These are phyloP conservation scores for Deroplatys truncata DNA, from an alignment of 2,888 invertebrate species.

Conservation along the genomic window DNA sequence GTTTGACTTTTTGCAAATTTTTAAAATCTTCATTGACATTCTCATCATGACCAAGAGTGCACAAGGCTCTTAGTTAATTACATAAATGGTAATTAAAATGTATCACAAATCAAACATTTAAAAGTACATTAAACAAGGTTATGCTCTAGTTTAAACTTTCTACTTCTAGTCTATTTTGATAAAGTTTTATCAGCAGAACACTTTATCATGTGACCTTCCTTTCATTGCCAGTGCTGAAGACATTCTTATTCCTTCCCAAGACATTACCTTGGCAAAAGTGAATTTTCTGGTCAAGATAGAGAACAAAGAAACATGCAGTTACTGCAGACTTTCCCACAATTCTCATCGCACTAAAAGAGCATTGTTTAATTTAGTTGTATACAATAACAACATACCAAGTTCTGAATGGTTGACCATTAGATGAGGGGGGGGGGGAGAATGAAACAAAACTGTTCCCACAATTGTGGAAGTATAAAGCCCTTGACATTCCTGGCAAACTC, in stretches of 20 bases:
- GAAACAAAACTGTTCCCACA: not conserved
- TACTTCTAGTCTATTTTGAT: too few relatives aligned
- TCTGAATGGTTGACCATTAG: not conserved
- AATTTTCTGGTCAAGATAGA: not conserved
- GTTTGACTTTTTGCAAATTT: too few relatives aligned
- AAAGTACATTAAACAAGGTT: too few relatives aligned
- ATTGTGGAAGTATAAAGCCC: not conserved
- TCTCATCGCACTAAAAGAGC: not conserved
- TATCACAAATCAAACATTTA: too few relatives aligned
- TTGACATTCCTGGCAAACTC: too few relatives aligned
- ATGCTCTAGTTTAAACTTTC: too few relatives aligned
- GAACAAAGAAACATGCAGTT: not conserved
- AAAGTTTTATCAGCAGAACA: too few relatives aligned
- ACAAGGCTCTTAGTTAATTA: too few relatives aligned
- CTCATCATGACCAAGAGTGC: too few relatives aligned
- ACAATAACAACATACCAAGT: not conserved
- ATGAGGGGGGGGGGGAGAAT: too few relatives aligned
- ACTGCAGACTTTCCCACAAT: not conserved
- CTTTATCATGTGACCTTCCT: not conserved
- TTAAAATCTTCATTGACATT: too few relatives aligned
- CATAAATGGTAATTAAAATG: too few relatives aligned
- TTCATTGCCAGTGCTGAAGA: not conserved
- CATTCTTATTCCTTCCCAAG: not conserved
- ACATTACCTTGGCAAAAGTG: not conserved
- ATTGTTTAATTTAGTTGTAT: not conserved